Conservation (phyloP, 2,888 invertebrate genomes). For the Neoaliturus tenellus region DNA sequence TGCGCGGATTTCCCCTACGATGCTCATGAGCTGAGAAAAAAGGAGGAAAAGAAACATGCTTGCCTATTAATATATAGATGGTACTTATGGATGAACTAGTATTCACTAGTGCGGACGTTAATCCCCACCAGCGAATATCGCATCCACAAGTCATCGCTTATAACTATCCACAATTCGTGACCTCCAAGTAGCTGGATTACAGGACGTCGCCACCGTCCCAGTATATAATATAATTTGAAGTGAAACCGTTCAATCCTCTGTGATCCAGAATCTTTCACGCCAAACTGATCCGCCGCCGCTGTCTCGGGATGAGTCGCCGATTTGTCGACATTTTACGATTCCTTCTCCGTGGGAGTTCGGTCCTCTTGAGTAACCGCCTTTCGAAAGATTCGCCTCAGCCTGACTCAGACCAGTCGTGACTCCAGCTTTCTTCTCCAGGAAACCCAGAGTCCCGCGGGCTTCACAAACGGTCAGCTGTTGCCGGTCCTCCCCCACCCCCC, state of each 20-base stretch:
- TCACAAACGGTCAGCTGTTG: neutral
- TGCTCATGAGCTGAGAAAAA: too few relatives aligned
- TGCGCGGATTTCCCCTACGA: too few relatives aligned
- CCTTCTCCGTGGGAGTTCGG: neutral
- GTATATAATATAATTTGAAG: neutral
- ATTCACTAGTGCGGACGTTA: too few relatives aligned
- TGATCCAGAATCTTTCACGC: neutral
- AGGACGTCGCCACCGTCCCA: too few relatives aligned
- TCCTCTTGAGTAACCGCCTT: neutral
- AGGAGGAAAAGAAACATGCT: too few relatives aligned
- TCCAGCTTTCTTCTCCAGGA: constrained; percentile 24
- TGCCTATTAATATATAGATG: too few relatives aligned
- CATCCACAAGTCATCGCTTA: too few relatives aligned
- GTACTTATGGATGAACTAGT: too few relatives aligned
- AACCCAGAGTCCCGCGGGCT: constrained; percentile 19
- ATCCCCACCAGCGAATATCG: too few relatives aligned
- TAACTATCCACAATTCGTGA: too few relatives aligned
- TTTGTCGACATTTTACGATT: neutral
- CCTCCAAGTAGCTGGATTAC: too few relatives aligned
- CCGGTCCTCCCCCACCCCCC: neutral
- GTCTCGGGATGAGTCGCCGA: neutral
- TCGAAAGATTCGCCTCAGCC: constrained; percentile 1
- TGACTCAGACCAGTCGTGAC: constrained; percentile 20
- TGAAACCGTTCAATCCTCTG: neutral
- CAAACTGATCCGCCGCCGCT: neutral